These are phyloP conservation scores for Pristionchus mayeri DNA, from an alignment of 2,888 invertebrate species.

Conservation along the genomic window DNA sequence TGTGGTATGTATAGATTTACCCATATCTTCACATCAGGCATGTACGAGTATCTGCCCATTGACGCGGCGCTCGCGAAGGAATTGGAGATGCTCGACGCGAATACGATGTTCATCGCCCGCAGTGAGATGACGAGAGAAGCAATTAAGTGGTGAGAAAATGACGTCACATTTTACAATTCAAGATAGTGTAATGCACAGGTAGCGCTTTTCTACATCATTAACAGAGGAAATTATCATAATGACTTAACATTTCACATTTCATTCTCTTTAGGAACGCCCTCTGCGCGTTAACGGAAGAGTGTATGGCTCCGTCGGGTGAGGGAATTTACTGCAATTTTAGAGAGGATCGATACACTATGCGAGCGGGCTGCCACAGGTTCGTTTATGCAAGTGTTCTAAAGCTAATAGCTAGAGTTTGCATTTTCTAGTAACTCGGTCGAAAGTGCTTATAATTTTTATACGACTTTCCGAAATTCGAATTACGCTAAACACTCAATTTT, in stretches of 20 bases:
- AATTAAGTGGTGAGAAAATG: constrained; percentile 9
- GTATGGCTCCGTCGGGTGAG: constrained; percentile 43
- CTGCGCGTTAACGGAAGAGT: constrained; percentile 34
- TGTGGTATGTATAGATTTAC: too few relatives aligned
- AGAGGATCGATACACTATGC: not conserved
- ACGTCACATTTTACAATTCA: too few relatives aligned
- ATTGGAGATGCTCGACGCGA: constrained; percentile 48
- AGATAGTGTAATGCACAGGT: too few relatives aligned
- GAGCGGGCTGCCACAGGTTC: constrained; percentile 44
- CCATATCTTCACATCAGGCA: not conserved
- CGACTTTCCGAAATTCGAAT: too few relatives aligned
- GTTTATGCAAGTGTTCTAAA: too few relatives aligned
- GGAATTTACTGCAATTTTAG: constrained; percentile 15
- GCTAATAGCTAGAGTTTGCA: too few relatives aligned
- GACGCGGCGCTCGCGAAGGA: not conserved
- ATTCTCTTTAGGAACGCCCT: constrained; percentile 19
- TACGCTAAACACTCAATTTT: too few relatives aligned
- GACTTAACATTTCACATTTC: not conserved
- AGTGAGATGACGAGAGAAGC: constrained; percentile 42
- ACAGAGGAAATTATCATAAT: not conserved
- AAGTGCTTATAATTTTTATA: too few relatives aligned
- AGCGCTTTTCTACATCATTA: not conserved
- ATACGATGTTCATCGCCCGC: constrained; percentile 42
- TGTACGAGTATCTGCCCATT: constrained; percentile 45
- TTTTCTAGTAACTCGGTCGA: too few relatives aligned